phyloP scores from a whole-genome alignment of 2,888 invertebrate genomes.

The Xylophagus ater region DNA sequence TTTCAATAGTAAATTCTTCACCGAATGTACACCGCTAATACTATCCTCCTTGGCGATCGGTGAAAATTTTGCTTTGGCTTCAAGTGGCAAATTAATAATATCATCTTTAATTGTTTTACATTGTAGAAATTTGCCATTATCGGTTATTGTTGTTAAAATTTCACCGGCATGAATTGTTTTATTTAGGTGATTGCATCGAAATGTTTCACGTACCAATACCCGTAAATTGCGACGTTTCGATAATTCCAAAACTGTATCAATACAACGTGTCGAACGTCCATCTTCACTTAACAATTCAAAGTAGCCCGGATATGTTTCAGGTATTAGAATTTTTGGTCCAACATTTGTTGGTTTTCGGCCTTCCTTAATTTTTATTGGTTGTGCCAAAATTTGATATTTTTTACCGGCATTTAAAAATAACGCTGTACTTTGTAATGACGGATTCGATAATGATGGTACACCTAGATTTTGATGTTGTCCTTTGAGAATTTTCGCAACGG shows the following conservation, averaged over 20 bases:
- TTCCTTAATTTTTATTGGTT: slow-evolving; percentile 83
- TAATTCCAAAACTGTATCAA: slow-evolving; percentile 77
- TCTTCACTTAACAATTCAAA: slow-evolving; percentile 92
- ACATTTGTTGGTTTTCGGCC: slow-evolving; percentile 70
- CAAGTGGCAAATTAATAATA: slow-evolving; percentile 67
- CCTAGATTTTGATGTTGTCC: slow-evolving; percentile 89
- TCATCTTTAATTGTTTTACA: slow-evolving; percentile 80
- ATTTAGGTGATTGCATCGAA: slow-evolving; percentile 38
- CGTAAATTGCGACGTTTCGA: slow-evolving; percentile 52
- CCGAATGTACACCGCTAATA: slow-evolving; percentile 89
- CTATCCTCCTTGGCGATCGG: slow-evolving; percentile 86
- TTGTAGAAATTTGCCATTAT: slow-evolving; percentile 70
- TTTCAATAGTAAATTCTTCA: slow-evolving; percentile 77
- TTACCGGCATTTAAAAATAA: slow-evolving; percentile 75
- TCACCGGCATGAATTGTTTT: slow-evolving; percentile 70
- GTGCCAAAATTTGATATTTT: slow-evolving; percentile 75
- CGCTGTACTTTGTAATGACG: slow-evolving; percentile 76
- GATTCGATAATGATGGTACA: slow-evolving; percentile 76
- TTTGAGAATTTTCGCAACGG: slow-evolving; percentile 82
- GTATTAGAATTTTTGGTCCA: slow-evolving; percentile 71
- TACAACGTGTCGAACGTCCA: slow-evolving; percentile 79
- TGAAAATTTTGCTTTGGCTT: slow-evolving; percentile 84
- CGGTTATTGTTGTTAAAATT: slow-evolving; percentile 63
- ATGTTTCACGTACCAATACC: slow-evolving; percentile 38
- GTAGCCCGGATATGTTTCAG: slow-evolving; percentile 81